Evolutionary conservation across 30 jellyfish, hydroid and myxozoan species (phyloP).

Genomic region (Aurelia sp.): DNA sequence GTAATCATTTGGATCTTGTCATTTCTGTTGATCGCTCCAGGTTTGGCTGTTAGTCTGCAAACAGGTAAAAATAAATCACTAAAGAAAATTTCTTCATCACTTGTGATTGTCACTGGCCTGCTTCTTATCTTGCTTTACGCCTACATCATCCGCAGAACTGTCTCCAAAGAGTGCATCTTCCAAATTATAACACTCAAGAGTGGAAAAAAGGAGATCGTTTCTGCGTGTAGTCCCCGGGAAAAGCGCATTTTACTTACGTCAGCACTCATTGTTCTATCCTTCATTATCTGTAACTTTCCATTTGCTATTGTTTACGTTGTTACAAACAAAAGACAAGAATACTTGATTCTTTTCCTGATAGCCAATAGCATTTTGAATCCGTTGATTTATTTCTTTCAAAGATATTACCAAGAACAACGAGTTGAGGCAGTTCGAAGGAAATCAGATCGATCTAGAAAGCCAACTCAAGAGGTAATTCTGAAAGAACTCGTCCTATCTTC

Average conservation of each 20-base stretch:
- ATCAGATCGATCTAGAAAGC: not conserved
- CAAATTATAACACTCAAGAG: constrained; percentile 55
- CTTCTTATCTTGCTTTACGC: constrained; percentile 52
- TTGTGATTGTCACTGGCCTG: constrained; percentile 46
- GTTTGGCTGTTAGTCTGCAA: constrained; percentile 6
- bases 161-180: constrained; percentile 65
- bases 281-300: constrained; percentile 66
- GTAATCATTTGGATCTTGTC: constrained; percentile 48
- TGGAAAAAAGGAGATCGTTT: constrained; percentile 67
- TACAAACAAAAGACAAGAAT: not conserved
- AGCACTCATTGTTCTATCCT: constrained; percentile 56
- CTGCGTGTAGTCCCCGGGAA: constrained; percentile 82
- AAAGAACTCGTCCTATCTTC: too few relatives aligned
- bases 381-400: constrained; percentile 64
- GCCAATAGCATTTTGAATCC: constrained; percentile 70
- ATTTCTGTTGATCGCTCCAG: constrained; percentile 26
- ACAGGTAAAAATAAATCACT: not conserved
- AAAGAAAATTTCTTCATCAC: constrained; percentile 26
- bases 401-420: constrained; percentile 53
- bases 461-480: not conserved
- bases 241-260: constrained; percentile 65
- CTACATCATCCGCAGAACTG: constrained; percentile 67
- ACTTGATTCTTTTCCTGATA: constrained; percentile 25
- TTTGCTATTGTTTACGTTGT: constrained; percentile 49
- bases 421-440: constrained; percentile 59